Base-by-base conservation (phyloP, 1,140 invertebrate species). In the Drosophila miranda region DNA sequence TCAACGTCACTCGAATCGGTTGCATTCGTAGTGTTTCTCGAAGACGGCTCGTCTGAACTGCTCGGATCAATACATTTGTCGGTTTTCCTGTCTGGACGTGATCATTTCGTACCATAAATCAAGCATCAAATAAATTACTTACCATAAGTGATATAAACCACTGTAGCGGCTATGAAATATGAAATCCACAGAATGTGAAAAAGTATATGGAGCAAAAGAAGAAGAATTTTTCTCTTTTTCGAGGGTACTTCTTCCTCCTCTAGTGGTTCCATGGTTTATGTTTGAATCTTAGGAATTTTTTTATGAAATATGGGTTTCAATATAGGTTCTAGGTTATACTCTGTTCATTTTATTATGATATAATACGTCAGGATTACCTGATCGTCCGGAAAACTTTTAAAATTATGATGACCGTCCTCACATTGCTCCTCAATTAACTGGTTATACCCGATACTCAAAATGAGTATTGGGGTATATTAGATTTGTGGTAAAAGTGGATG, bases 101-200 rank as follows among this genome's bases (percentile, higher is more conserved):
- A 3, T 21, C 1, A 13, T 38, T 3, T 3, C 34, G 34, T 38
- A 38, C 1, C 11, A 34, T 8, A n/a, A 4, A 16, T 14, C 6
- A 11, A 16, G 11, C 28, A 30, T 19, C 14, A 28, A 4, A 38
- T 43, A 23, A 23, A n/a, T 3, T 5, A n/a, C 57, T 49, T 53
- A 66, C 75, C 53, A 21, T 48, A 78, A 0, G 0, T 0, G 6
- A 46, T 57, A 14, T 21, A 67, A 2, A 49, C 11, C 5, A 52
- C 5, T 4, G 78, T 71, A 6, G 44, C 41, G 30, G 44, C 73
- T n/a, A 42, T 57, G 2, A 71, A 67, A 14, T 59, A 78, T 7
- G 9, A 2, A 9, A 78, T 70, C 5, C 78, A 46, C 0, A 78
- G 0, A 3, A 75, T 9, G 19, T 80, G 78, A 0, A 75, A 46